Percentiles rank a stretch among this genome's conserved stretches.
Conservation (phyloP, 35 echinoderm and acorn worm species). For the Acanthaster planci region DNA sequence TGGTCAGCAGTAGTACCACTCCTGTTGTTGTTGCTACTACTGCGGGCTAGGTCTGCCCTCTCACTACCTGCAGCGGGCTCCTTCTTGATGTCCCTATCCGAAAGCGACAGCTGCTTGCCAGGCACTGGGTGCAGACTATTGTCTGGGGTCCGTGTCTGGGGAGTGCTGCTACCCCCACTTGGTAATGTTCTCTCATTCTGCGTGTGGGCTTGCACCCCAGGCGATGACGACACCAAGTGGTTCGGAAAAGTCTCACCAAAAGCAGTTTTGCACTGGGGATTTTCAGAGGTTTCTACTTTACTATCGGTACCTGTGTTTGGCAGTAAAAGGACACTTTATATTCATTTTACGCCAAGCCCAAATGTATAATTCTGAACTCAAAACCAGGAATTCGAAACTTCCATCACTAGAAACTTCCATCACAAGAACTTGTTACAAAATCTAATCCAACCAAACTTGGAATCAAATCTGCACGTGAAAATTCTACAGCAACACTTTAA, state of each 20-base stretch:
- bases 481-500: too few relatives aligned
- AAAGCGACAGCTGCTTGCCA: conserved; percentile 6
- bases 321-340: too few relatives aligned
- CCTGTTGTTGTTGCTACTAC: background rate
- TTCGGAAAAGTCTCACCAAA: background rate
- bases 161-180: background rate
- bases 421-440: background rate
- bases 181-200: conserved; percentile 10
- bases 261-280: conserved; percentile 3
- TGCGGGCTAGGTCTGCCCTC: conserved; percentile 8
- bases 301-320: background rate
- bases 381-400: background rate
- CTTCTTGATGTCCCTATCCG: conserved; percentile 49
- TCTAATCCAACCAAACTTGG: background rate
- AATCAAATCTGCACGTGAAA: background rate
- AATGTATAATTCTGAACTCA: background rate
- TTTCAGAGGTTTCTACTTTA: conserved; percentile 6
- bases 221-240: background rate
- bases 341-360: too few relatives aligned
- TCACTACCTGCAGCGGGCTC: conserved; percentile 13
- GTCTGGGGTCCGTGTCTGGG: background rate
- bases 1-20: background rate
- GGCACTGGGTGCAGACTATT: conserved; percentile 24
- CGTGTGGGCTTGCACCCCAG: background rate
- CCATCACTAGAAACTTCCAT: background rate